Base-by-base conservation (phyloP, 2,113 vertebrate species). In the Rhagologus leucostigma region DNA sequence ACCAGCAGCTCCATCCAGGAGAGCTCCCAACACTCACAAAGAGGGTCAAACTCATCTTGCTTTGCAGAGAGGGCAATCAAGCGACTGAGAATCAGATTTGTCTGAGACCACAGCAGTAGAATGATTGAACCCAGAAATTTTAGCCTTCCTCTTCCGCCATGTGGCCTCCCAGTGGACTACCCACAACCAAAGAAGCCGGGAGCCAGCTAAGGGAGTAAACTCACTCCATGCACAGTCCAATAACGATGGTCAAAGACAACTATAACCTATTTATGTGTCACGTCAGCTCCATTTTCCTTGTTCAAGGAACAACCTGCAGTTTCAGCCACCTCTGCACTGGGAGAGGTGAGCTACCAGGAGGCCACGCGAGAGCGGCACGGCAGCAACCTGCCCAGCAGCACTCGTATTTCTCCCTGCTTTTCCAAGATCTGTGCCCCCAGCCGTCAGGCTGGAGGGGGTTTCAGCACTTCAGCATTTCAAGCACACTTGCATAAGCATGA, bases 321-420 rank as follows among this genome's bases (percentile, higher is more conserved):
- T 86, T 75, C 65, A 78, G 60, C 13, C 49, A 59, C 5, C 11
- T 59, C 16, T 73, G 32, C 21, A 20, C 50, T 1, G 2, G 18
- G 14, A 70, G 16, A 70, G 52, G 13, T 1, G 1, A 52, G 13
- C n/a, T 88, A 27, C 39, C 19, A 18, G 68, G 44, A 83, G 33
- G 15, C 29, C 46, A 41, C 2, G 0, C 1, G 7, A 76, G 27
- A 74, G 23, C 1, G 1, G 18, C 3, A 0, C 0, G 0, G n/a
- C 15, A 2, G 0, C 56, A 76, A 26, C 11, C 21, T 37, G 26
- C 71, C 63, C 64, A 19, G 49, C 52, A 68, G 26, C 41, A 8
- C 18, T 24, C 79, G 39, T 49, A 46, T 37, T 90, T 90, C 23
- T 47, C 33, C 70, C 90, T 53, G 23, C 4, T 67, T 81, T 75